Evolutionary conservation across 2,113 vertebrate genomes (phyloP).

Genomic region (Myxocyprinus asiaticus): DNA sequence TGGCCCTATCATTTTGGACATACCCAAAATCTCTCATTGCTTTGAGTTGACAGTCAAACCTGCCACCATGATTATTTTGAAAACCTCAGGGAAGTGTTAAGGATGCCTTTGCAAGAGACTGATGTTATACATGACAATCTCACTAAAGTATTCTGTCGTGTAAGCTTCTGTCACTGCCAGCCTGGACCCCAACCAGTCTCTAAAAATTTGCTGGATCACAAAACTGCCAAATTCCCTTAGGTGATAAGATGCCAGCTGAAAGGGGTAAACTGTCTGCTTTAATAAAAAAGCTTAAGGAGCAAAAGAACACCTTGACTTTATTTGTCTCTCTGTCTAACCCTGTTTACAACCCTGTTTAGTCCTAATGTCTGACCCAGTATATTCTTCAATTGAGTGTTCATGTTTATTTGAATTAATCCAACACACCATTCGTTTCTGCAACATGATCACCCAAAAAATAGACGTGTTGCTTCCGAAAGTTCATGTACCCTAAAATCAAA

Average conservation of each 20-base stretch:
- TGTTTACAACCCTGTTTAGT: no score
- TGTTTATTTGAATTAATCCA: no score
- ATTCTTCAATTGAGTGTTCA: no score
- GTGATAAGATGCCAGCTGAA: slow-evolving; percentile 5
- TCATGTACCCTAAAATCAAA: no score
- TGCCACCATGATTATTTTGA: no score
- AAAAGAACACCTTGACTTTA: slow-evolving; percentile 9
- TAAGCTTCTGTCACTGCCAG: not conserved
- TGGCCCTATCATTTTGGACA: not conserved
- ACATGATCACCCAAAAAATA: no score
- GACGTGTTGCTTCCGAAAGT: no score
- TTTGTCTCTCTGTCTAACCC: not conserved
- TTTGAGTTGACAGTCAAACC: not conserved
- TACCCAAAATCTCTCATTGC: not conserved
- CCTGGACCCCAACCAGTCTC: not conserved
- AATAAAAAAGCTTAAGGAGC: slow-evolving; percentile 3
- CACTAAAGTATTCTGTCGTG: slow-evolving; percentile 4
- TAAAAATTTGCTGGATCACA: not conserved
- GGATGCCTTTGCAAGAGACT: not conserved
- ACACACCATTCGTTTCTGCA: no score
- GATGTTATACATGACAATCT: not conserved
- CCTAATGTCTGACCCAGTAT: no score
- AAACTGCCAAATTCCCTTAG: slow-evolving; percentile 6
- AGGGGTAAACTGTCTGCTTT: no score
- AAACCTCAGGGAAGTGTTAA: not conserved